Evolutionary conservation across 2,888 invertebrate genomes (phyloP), one percentile per base, ranked within the genome.

Genomic region (Kryphioiulus occultus): DNA sequence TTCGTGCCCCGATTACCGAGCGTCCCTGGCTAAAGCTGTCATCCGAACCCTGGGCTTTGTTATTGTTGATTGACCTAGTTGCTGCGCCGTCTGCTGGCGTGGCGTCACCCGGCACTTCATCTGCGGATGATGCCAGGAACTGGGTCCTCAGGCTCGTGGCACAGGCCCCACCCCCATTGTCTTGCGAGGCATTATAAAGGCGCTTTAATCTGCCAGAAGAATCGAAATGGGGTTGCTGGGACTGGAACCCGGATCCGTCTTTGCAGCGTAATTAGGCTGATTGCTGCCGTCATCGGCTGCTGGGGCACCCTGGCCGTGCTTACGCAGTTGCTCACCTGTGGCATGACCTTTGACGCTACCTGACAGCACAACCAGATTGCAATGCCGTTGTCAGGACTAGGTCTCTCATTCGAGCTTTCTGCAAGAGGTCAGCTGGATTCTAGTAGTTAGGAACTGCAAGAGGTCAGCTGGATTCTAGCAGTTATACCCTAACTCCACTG

Each of bases 51-150:
- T 78, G 78, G 78, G 78, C 78, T 78, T 78, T 78, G 53, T 86
- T 44, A 39, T 86, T 86, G 86, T 86, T 86, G 86, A 86, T 86
- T 86, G 86, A 86, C 86, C 86, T 86, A 86, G 53, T 47, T 86
- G 32, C 85, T 42, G 44, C 22, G 59, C 22, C 78, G 78, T 78
- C 78, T 78, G 78, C 78, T 78, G 15, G 78, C 15, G 78, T 30
- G 78, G 78, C 78, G 78, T 78, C 78, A 30, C 78, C 78, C 78
- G 9, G 78, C 78, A 78, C 44, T 47, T 17, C 5, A 39, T 85
- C 85, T 85, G 85, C 22, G 85, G 85, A 42, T 85, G 35, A 39
- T 26, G 85, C 42, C 19, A 19, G 22, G 42, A 44, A 22, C 30
- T 86, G 32, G 32, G 53, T 86, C 85, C 44, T 42, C 85, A 19